Evolutionary conservation across 2,797 vertebrate species (phyloP).

Genomic region (Aplochiton taeniatus): DNA sequence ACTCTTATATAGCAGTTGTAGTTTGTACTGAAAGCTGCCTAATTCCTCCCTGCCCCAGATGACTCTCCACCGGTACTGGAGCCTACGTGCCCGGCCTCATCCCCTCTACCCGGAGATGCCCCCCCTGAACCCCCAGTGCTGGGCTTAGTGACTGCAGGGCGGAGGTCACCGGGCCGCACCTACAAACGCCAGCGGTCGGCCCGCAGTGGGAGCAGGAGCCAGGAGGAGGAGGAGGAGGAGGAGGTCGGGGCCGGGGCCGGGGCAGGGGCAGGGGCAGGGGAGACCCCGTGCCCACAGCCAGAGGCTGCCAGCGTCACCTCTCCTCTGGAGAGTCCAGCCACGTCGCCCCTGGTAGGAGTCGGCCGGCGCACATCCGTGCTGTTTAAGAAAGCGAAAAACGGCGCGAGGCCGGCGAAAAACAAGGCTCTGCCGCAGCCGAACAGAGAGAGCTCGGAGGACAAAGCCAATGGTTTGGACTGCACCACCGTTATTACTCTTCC

Average conservation of each 20-base stretch:
- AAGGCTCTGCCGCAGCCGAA: conserved; percentile 78
- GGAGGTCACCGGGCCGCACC: conserved; percentile 76
- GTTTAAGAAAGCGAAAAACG: conserved; percentile 94
- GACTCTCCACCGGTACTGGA: conserved; percentile 88
- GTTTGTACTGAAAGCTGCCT: no score
- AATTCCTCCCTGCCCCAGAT: conserved; percentile 67
- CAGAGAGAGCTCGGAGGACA: conserved; percentile 67
- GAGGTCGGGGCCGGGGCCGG: conserved; percentile 68
- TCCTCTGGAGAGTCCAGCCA: conserved; percentile 61
- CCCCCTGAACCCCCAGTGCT: conserved; percentile 88
- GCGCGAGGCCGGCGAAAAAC: conserved; percentile 77
- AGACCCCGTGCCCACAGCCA: conserved; percentile 64
- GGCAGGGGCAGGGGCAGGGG: conserved; percentile 66
- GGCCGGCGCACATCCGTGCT: conserved; percentile 89
- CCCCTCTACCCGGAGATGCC: conserved; percentile 86
- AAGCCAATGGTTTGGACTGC: conserved; percentile 55
- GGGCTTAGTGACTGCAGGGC: conserved; percentile 84
- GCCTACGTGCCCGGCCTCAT: conserved; percentile 88
- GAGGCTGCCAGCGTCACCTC: conserved; percentile 79
- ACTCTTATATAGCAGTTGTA: not conserved
- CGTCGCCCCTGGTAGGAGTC: conserved; percentile 71
- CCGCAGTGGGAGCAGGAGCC: conserved; percentile 66
- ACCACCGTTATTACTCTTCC: conserved; percentile 35
- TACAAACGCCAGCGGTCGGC: conserved; percentile 80
- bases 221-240: conserved; percentile 60